Conservation (phyloP, 1,140 invertebrate species). For the Vanessa tameamea region DNA sequence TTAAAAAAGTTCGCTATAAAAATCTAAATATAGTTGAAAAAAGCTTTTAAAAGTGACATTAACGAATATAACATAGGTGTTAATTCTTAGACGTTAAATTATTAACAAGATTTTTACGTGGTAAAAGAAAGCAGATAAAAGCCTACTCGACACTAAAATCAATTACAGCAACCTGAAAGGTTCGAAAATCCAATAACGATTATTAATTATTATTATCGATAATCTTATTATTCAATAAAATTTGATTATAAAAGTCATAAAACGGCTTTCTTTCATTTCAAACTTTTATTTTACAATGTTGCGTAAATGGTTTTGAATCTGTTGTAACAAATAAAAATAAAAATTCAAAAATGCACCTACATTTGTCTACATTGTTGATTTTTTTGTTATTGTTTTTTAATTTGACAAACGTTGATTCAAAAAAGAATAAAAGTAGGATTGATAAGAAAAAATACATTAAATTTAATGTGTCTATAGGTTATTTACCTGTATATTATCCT, state of each 20-base stretch:
- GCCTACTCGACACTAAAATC: constrained; percentile 4
- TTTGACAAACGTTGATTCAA: not conserved
- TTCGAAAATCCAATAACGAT: constrained; percentile 26
- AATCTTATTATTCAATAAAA: constrained; percentile 10
- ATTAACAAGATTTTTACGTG: constrained; percentile 9
- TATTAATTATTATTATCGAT: constrained; percentile 11
- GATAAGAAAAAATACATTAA: not conserved
- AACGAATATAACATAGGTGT: not conserved
- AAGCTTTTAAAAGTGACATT: constrained; percentile 16
- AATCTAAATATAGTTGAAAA: not conserved
- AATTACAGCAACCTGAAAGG: constrained; percentile 17
- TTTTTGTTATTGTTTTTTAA: not conserved
- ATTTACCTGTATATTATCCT: constrained; percentile 27
- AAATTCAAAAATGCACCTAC: not conserved
- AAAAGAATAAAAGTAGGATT: not conserved
- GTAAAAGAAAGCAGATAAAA: constrained; percentile 12
- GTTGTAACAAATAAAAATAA: not conserved
- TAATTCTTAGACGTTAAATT: not conserved
- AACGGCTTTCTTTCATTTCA: not conserved
- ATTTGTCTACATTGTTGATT: not conserved
- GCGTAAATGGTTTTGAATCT: no score
- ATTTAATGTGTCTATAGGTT: constrained; percentile 1
- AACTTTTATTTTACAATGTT: no score
- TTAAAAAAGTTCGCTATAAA: not conserved
- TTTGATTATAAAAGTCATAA: constrained; percentile 1